These are phyloP conservation scores for Ditylenchus dipsaci DNA, from an alignment of 1,140 invertebrate species.

Conservation along the genomic window DNA sequence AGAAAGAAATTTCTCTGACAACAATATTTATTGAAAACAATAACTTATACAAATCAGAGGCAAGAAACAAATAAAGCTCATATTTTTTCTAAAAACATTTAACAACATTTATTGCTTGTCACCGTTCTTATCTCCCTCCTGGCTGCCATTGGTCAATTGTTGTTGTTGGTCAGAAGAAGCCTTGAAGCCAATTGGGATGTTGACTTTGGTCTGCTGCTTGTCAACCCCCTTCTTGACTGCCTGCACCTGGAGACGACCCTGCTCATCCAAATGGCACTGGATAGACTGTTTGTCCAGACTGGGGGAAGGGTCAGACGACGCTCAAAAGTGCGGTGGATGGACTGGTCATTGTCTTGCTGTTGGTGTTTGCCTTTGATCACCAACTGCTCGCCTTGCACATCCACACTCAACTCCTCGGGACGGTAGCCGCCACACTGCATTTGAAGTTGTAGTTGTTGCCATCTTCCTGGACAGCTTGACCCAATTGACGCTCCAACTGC, in stretches of 20 bases:
- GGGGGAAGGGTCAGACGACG: constrained; percentile 7
- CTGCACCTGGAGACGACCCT: constrained; percentile 13
- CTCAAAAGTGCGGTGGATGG: constrained; percentile 12
- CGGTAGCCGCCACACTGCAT: constrained; percentile 9
- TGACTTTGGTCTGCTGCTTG: neutral
- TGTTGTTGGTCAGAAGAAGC: neutral
- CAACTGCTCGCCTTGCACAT: constrained; percentile 11
- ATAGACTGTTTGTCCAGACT: constrained; percentile 9
- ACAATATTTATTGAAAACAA: too few species aligned
- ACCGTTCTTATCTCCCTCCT: too few species aligned
- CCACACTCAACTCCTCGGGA: constrained; percentile 16
- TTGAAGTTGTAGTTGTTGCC: neutral
- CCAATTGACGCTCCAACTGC: constrained; percentile 1
- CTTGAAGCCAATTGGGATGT: constrained; percentile 20
- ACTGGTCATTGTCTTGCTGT: constrained; percentile 8
- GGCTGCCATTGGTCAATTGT: too few species aligned
- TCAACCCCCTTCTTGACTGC: neutral
- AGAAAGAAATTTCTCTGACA: too few species aligned
- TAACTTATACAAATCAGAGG: too few species aligned
- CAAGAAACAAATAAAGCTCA: too few species aligned
- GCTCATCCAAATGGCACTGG: constrained; percentile 14
- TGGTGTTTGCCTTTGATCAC: constrained; percentile 15
- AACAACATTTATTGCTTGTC: too few species aligned
- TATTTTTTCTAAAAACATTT: too few species aligned
- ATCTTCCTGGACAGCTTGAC: neutral